Percentiles rank a stretch among this genome's conserved stretches.
Evolutionary conservation across 2,888 invertebrate species (phyloP).

Genomic region (Trichogramma dendrolimi): DNA sequence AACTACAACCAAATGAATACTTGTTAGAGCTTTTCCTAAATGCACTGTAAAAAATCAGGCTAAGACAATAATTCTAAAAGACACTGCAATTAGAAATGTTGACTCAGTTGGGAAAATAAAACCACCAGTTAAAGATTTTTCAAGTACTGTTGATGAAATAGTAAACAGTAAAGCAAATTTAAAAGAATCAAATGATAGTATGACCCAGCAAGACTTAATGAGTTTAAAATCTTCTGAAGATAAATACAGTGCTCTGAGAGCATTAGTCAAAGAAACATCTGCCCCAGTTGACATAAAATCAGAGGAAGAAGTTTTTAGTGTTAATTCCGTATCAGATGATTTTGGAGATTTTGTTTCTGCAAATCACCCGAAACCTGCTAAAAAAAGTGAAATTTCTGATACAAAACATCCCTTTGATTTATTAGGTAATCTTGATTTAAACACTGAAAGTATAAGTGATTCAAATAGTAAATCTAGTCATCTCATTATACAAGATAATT

Average conservation of each 20-base stretch:
- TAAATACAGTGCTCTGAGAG: conserved; percentile 53
- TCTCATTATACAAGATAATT: conserved; percentile 39
- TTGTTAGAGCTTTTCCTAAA: conserved; percentile 44
- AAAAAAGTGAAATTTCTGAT: conserved; percentile 21
- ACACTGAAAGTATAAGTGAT: conserved; percentile 31
- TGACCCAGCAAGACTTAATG: conserved; percentile 44
- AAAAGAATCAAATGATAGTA: conserved; percentile 26
- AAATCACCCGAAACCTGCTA: conserved; percentile 35
- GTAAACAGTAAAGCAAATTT: conserved; percentile 17
- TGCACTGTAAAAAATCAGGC: conserved; percentile 46
- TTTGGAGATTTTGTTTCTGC: conserved; percentile 55
- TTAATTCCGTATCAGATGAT: conserved; percentile 44
- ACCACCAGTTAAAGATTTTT: conserved; percentile 30
- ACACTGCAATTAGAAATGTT: conserved; percentile 46
- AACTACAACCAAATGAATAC: conserved; percentile 31
- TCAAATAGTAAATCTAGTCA: conserved; percentile 34
- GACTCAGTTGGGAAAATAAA: conserved; percentile 31
- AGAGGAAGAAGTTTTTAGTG: conserved; percentile 26
- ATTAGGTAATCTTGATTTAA: conserved; percentile 42
- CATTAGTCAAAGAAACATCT: conserved; percentile 43
- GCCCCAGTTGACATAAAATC: conserved; percentile 20
- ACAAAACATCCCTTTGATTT: conserved; percentile 35
- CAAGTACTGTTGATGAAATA: conserved; percentile 25
- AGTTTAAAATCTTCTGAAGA: conserved; percentile 48
- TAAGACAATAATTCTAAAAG: conserved; percentile 49